Evolutionary conservation across 1,140 invertebrate species (phyloP).

Genomic region (Sarcophaga peregrina): DNA sequence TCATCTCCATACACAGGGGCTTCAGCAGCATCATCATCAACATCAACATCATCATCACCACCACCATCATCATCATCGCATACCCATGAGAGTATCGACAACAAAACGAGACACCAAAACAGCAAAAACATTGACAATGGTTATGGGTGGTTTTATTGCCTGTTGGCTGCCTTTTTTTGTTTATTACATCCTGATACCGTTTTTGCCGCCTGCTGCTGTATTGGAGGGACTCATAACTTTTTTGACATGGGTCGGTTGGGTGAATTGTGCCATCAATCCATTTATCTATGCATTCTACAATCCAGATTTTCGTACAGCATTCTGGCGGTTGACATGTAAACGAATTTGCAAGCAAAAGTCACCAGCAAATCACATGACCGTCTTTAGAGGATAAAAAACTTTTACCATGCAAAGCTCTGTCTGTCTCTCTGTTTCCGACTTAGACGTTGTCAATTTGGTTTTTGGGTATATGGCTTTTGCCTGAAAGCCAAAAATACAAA

Average conservation of each 20-base stretch:
- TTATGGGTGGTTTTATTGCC: slow-evolving; percentile 90
- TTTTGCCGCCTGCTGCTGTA: slow-evolving; percentile 70
- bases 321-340: slow-evolving; percentile 79
- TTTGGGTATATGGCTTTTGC: too few species aligned
- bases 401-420: too few species aligned
- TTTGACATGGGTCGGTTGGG: slow-evolving; percentile 92
- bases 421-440: neutral
- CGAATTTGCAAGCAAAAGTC: slow-evolving; percentile 60
- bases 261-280: slow-evolving; percentile 90
- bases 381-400: slow-evolving; percentile 56
- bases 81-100: slow-evolving; percentile 71
- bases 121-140: slow-evolving; percentile 89
- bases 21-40: slow-evolving; percentile 43
- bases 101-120: slow-evolving; percentile 84
- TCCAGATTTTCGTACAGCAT: slow-evolving; percentile 84
- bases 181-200: slow-evolving; percentile 84
- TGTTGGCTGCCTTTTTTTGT: slow-evolving; percentile 93
- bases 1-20: slow-evolving; percentile 15
- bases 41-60: slow-evolving; percentile 47
- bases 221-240: slow-evolving; percentile 78
- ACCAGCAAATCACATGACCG: slow-evolving; percentile 58
- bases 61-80: slow-evolving; percentile 52
- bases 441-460: neutral
- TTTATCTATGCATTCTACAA: slow-evolving; percentile 91
- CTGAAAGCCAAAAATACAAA: too few species aligned